Percentiles rank a stretch among this genome's conserved stretches.
These are phyloP conservation scores for Diuraphis noxia DNA, from an alignment of 1,140 invertebrate genomes.

Conservation along the genomic window DNA sequence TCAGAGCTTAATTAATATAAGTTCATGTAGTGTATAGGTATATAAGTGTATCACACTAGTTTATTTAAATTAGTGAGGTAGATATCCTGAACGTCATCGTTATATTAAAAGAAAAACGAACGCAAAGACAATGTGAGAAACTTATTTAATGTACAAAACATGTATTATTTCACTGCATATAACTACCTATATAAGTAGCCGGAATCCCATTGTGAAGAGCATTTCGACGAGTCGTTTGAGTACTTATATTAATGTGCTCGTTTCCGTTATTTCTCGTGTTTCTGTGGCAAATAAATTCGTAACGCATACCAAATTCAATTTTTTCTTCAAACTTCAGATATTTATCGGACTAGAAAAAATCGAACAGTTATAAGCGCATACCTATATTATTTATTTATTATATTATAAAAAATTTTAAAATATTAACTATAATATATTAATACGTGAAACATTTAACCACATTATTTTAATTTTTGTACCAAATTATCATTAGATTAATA, in stretches of 20 bases:
- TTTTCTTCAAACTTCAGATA: background rate
- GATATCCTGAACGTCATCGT: background rate
- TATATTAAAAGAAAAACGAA: background rate
- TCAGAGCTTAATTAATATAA: background rate
- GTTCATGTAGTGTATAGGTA: background rate
- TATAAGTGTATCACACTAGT: background rate
- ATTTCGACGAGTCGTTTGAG: background rate
- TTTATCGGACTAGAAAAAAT: background rate
- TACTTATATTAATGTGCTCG: background rate
- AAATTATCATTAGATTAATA: background rate
- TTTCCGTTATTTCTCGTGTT: background rate
- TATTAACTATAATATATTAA: background rate
- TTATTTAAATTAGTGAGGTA: background rate
- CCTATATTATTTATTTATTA: too few species aligned
- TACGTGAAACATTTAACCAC: too few species aligned
- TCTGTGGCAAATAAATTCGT: background rate
- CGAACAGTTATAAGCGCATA: background rate
- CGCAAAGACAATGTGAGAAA: background rate
- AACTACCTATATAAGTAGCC: background rate
- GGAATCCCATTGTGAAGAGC: background rate
- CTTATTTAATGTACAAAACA: background rate
- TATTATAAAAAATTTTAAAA: background rate
- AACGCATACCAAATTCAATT: background rate
- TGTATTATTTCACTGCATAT: background rate
- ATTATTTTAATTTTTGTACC: background rate